phyloP scores from a whole-genome alignment of 2,888 invertebrate species.

The Synergus umbraculus region DNA sequence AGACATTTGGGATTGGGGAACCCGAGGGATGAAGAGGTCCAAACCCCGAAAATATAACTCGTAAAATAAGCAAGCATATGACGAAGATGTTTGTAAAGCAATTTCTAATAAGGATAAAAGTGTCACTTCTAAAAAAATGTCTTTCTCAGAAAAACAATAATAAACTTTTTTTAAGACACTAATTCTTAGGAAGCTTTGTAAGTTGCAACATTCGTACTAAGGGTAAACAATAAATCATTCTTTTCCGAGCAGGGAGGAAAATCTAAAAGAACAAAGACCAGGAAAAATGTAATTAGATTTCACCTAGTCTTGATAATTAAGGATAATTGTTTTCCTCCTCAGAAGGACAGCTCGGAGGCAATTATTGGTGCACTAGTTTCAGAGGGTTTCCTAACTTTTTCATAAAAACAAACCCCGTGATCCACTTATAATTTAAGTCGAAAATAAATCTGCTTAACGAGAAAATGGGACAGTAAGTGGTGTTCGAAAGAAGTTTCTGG shows the following conservation, averaged over 20 bases:
- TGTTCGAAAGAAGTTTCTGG: too few species aligned
- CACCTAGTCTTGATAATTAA: slow-evolving; percentile 61
- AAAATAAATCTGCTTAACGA: not conserved
- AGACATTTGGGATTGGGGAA: too few species aligned
- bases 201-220: slow-evolving; percentile 41
- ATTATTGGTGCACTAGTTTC: slow-evolving; percentile 57
- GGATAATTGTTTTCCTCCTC: slow-evolving; percentile 61
- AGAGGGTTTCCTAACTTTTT: not conserved
- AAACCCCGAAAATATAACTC: too few species aligned
- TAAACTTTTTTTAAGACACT: not conserved
- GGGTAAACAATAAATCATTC: slow-evolving; percentile 53
- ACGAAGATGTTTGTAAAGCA: not conserved
- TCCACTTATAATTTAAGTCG: not conserved
- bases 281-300: slow-evolving; percentile 49
- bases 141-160: not conserved
- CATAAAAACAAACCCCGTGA: not conserved
- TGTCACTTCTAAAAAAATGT: not conserved
- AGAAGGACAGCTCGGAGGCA: slow-evolving; percentile 46
- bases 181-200: slow-evolving; percentile 12
- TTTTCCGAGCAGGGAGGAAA: slow-evolving; percentile 29
- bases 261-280: slow-evolving; percentile 8
- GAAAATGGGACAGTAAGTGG: not conserved
- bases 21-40: too few species aligned
- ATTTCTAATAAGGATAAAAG: not conserved
- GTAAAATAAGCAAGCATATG: not conserved